phyloP scores from a whole-genome alignment of 2,113 vertebrate genomes.

The Leptocoma aspasia region DNA sequence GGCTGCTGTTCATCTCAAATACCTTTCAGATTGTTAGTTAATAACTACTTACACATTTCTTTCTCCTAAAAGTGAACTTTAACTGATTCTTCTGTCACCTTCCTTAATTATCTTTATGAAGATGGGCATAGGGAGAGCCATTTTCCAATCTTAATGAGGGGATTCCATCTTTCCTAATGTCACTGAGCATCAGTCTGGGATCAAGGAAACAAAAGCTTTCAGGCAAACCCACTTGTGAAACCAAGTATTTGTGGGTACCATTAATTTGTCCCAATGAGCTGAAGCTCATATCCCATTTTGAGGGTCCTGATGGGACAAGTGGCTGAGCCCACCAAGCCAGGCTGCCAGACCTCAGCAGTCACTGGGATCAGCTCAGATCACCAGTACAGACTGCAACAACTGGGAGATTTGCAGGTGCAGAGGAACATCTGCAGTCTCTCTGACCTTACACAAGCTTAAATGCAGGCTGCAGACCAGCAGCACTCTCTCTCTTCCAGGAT shows the following conservation, averaged over 20 bases:
- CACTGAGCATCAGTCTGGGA: not conserved
- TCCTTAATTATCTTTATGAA: not conserved
- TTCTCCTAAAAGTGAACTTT: not conserved
- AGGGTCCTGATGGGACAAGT: not conserved
- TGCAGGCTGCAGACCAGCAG: not conserved
- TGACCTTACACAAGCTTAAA: not conserved
- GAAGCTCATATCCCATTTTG: not conserved
- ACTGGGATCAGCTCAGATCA: not conserved
- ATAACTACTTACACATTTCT: not conserved
- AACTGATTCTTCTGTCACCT: not conserved
- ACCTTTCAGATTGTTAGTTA: not conserved
- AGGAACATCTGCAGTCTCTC: not conserved
- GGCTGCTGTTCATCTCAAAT: not conserved
- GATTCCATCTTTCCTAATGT: not conserved
- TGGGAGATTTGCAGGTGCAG: not conserved
- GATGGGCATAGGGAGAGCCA: not conserved
- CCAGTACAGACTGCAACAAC: not conserved
- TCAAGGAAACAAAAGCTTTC: not conserved
- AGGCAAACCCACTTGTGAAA: not conserved
- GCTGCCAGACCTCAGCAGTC: not conserved
- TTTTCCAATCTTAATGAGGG: not conserved
- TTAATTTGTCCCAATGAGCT: not conserved
- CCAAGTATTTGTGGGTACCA: not conserved
- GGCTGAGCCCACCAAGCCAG: not conserved
- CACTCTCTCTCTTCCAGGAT: not conserved